Evolutionary conservation across 2,888 invertebrate genomes (phyloP), one percentile per base, ranked within the genome.

Genomic region (Deilephila porcellus): DNA sequence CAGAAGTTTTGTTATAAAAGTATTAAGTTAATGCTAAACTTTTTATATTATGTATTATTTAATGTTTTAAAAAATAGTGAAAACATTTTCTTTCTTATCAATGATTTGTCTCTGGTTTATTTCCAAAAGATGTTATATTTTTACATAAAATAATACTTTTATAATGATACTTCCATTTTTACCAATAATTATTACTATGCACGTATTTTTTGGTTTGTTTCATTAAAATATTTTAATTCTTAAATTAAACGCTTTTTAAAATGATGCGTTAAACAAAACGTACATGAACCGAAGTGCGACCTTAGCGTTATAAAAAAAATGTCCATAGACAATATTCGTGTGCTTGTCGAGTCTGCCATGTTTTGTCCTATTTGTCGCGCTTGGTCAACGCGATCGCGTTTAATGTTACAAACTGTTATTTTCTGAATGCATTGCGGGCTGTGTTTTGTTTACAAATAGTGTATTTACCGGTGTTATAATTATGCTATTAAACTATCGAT

Each of bases 361-460:
- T 95, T 95, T 94, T 95, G 94, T 94, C 92, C 90, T 94, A 94
- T 93, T 93, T 94, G 93, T 95, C 94, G 95, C 93, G 94, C 91
- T 94, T 92, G 92, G 90, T 90, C 91, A 91, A 93, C 92, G 93
- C 93, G 89, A 93, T 91, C 85, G 91, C 90, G 92, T 90, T 90
- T 91, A 89, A 86, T 88, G 90, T 90, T 90, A 82, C 78, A 88
- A 91, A 90, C 87, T 91, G 91, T 87, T 90, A 90, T 88, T 92
- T 92, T 91, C 89, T 90, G 90, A 93, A 91, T 93, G 91, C 90
- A 89, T 92, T 91, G 88, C 89, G 88, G 89, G 86, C 89, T 88
- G 91, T 92, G 92, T 91, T 90, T 91, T 93, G 93, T 94, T 93
- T 93, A 93, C 92, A 89, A 92, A 92, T 93, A 91, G 89, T 93